Base-by-base conservation (phyloP, 2,888 invertebrate genomes). In the Eustalomyia histrio region DNA sequence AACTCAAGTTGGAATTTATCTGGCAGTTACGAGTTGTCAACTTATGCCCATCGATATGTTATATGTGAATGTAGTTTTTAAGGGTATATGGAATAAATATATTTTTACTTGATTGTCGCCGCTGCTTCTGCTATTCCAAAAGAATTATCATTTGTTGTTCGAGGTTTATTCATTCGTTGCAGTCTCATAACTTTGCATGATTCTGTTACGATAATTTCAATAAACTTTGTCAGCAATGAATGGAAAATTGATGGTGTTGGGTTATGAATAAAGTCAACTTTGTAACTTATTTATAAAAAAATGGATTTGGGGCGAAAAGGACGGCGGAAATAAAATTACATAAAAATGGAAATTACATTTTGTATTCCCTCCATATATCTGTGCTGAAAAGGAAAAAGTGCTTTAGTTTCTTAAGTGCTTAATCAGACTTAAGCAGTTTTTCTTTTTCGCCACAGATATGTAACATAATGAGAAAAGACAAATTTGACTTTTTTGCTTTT, bases 241-340 rank as follows among this genome's bases (percentile, higher is more conserved):
- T 14, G 55, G 10, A 55, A 24, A 21, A 21, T 24, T n/a, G n/a
- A 57, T 57, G 55, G 43, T 5, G 55, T 29, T 14, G 12, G 55
- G 29, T 24, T 47, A 47, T n/a, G 29, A 57, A 57, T 21, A 57
- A 57, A 29, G 55, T 57, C 18, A 21, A 24, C n/a, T 24, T 57
- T n/a, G 14, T 60, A 57, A 18, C 24, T 29, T 24, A 57, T 29
- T 47, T 29, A 18, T 29, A 8, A n/a, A 14, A 6, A 24, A 24
- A 12, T n/a, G 29, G 29, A 33, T 1, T 57, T 21, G 7, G 29
- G 29, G 7, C 29, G n/a, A n/a, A n/a, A n/a, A 29, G 7, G 29
- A 7, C 29, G 29, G 29, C 7, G 29, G 7, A 29, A 29, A 24
- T 6, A 29, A 29, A 29, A 6, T 29, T 3, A 29, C 7, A 29